Percentiles rank a stretch among this genome's conserved stretches.
phyloP scores from a whole-genome alignment of 2,888 invertebrate species.

The Hyposoter didymator region DNA sequence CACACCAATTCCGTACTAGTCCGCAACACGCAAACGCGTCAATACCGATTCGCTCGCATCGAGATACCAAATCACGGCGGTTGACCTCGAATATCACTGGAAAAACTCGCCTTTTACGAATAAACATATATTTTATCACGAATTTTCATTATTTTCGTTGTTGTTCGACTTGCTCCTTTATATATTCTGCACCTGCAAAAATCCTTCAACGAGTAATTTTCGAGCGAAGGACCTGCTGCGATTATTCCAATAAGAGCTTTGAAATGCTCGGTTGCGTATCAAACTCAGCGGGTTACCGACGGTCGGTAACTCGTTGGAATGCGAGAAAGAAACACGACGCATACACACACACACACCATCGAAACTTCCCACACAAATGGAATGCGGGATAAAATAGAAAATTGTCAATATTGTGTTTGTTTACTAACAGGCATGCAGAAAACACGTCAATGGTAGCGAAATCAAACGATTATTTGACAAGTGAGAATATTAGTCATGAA shows the following conservation, averaged over 20 bases:
- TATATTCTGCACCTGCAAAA: too few relatives aligned
- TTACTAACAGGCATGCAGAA: not conserved
- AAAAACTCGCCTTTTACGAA: not conserved
- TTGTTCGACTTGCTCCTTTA: not conserved
- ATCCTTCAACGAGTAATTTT: too few relatives aligned
- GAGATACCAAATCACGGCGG: conserved; percentile 79
- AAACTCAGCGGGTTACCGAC: too few relatives aligned
- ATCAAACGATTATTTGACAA: not conserved
- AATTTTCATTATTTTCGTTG: not conserved
- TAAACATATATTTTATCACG: conserved; percentile 5
- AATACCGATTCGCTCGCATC: conserved; percentile 88
- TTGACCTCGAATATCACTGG: conserved; percentile 9
- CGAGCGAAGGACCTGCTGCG: too few relatives aligned
- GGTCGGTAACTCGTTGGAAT: not conserved
- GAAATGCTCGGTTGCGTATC: too few relatives aligned
- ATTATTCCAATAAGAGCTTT: too few relatives aligned
- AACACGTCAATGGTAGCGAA: not conserved
- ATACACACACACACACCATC: not conserved
- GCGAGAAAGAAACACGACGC: not conserved
- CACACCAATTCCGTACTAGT: conserved; percentile 86
- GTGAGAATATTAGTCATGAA: not conserved
- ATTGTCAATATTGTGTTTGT: not conserved
- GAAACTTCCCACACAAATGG: not conserved
- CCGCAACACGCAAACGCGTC: conserved; percentile 88
- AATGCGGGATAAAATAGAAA: not conserved